Conservation (phyloP, 53 echinoderm and acorn worm genomes). For the Echinarachnius parma region DNA sequence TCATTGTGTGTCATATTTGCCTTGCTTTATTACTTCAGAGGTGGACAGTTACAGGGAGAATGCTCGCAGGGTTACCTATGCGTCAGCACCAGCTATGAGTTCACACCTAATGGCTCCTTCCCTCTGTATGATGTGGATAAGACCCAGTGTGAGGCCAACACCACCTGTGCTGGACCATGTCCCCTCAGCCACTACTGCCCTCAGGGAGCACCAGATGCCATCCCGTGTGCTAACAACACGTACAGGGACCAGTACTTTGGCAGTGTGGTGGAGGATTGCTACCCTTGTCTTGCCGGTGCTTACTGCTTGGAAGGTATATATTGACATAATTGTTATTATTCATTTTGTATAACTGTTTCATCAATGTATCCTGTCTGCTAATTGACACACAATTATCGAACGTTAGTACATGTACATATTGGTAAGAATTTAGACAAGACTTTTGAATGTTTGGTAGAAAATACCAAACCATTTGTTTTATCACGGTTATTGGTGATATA, state of each 20-base stretch:
- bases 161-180: constrained; percentile 90
- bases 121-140: constrained; percentile 76
- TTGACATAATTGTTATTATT: too few species aligned
- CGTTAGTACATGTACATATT: too few species aligned
- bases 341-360: too few species aligned
- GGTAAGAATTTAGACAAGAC: too few species aligned
- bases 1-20: too few species aligned
- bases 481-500: too few species aligned
- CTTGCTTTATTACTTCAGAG: too few species aligned
- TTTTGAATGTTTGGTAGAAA: too few species aligned
- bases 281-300: constrained; percentile 74
- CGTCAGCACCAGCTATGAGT: constrained; percentile 74
- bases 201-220: constrained; percentile 73
- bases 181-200: constrained; percentile 94
- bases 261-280: constrained; percentile 78
- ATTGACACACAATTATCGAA: too few species aligned
- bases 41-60: constrained; percentile 79
- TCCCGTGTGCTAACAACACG: constrained; percentile 79
- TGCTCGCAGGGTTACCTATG: constrained; percentile 98
- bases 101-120: constrained; percentile 71
- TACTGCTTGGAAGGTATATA: constrained; percentile 94
- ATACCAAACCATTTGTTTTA: too few species aligned
- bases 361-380: too few species aligned
- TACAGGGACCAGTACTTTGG: constrained; percentile 75
- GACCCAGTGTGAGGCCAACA: constrained; percentile 81